A percentile compares a stretch with the other conserved stretches of the same genome.
Evolutionary conservation across 2,113 vertebrate genomes (phyloP).

Genomic region (Thalassarche chlororhynchos): DNA sequence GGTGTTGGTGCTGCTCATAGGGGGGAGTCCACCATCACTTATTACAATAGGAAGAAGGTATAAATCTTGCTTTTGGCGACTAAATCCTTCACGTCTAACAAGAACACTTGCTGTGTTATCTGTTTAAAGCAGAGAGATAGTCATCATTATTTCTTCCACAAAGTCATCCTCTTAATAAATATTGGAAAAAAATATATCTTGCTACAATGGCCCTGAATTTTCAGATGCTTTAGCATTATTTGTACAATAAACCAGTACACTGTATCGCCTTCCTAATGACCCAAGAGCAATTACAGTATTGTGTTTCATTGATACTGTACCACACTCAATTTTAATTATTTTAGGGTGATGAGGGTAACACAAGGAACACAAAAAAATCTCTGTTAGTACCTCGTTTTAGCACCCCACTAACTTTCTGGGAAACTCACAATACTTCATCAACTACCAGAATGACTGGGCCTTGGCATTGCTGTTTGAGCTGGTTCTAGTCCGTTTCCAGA

Average conservation of each 20-base stretch:
- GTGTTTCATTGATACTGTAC: not conserved
- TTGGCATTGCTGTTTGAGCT: not conserved
- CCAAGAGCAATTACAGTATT: not conserved
- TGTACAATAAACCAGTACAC: not conserved
- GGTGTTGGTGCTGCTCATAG: slow-evolving; percentile 92
- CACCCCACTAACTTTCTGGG: not conserved
- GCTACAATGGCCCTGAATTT: not conserved
- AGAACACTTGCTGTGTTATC: slow-evolving; percentile 90
- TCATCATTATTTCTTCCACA: not conserved
- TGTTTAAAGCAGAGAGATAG: slow-evolving; percentile 55
- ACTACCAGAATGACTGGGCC: not conserved
- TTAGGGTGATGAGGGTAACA: not conserved
- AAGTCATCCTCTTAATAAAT: not conserved
- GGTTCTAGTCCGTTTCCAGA: not conserved
- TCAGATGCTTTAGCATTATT: not conserved
- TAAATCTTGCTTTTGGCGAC: slow-evolving; percentile 88
- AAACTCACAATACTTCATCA: not conserved
- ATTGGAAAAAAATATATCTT: not conserved
- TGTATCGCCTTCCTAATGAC: not conserved
- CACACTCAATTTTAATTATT: not conserved
- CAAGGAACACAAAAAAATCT: not conserved
- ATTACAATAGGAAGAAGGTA: slow-evolving; percentile 93
- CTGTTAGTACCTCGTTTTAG: not conserved
- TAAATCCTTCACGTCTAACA: slow-evolving; percentile 86
- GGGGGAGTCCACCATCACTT: slow-evolving; percentile 87